Percentiles rank a stretch among this genome's conserved stretches.
These are phyloP conservation scores for Phrixothrix hirtus DNA, from an alignment of 2,888 invertebrate species.

Conservation along the genomic window DNA sequence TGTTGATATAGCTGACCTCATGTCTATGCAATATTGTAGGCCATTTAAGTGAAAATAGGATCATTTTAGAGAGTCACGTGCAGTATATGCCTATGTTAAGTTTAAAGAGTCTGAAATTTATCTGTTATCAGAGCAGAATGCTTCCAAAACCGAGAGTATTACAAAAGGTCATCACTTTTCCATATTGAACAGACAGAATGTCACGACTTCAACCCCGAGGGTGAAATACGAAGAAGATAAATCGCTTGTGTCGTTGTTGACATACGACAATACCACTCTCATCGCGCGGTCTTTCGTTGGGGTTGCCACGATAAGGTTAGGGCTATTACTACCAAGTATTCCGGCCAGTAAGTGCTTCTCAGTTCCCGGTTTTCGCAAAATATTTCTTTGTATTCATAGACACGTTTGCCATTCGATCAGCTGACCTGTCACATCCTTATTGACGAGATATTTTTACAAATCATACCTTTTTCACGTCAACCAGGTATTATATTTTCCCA, in stretches of 20 bases:
- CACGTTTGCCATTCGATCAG: slow-evolving; percentile 11
- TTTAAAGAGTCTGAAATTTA: slow-evolving; percentile 24
- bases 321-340: slow-evolving; percentile 30
- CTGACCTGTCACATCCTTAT: slow-evolving; percentile 21
- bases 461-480: not conserved
- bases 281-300: slow-evolving; percentile 23
- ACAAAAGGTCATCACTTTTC: slow-evolving; percentile 41
- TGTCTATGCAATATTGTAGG: slow-evolving; percentile 35
- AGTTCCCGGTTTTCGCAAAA: slow-evolving; percentile 10
- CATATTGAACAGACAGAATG: slow-evolving; percentile 44
- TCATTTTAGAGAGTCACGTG: slow-evolving; percentile 16
- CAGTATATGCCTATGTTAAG: slow-evolving; percentile 14
- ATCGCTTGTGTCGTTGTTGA: slow-evolving; percentile 52
- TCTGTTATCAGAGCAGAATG: slow-evolving; percentile 26
- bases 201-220: slow-evolving; percentile 46
- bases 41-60: slow-evolving; percentile 15
- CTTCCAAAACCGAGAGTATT: slow-evolving; percentile 21
- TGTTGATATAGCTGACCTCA: slow-evolving; percentile 34
- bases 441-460: slow-evolving; percentile 16
- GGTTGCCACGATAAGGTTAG: slow-evolving; percentile 33
- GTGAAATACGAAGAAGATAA: slow-evolving; percentile 54
- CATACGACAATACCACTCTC: slow-evolving; percentile 51
- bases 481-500: not conserved
- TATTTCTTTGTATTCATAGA: slow-evolving; percentile 17
- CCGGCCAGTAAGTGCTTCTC: slow-evolving; percentile 14